Conservation (phyloP, 2,797 vertebrate genomes). For the Rhinichthys osculus region DNA sequence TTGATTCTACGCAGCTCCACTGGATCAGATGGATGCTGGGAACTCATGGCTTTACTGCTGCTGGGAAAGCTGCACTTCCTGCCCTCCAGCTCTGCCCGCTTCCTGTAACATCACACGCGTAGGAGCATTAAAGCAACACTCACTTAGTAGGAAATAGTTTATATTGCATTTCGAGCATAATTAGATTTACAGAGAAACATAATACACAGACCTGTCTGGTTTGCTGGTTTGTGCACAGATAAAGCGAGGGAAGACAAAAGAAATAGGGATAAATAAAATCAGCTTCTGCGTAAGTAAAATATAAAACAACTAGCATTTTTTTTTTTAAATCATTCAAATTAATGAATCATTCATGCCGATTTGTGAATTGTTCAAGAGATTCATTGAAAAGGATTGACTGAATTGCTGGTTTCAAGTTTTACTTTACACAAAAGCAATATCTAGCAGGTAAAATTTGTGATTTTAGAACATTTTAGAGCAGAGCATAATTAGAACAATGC, state of each 20-base stretch:
- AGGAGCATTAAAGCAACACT: conserved; percentile 42
- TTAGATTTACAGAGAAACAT: conserved; percentile 35
- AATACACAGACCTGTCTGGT: conserved; percentile 94
- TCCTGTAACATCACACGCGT: conserved; percentile 76
- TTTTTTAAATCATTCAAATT: conserved; percentile 1
- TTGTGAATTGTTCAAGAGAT: background rate
- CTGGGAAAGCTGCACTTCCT: conserved; percentile 97
- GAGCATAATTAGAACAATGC: background rate
- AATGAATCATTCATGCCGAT: background rate
- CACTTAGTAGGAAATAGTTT: conserved; percentile 48
- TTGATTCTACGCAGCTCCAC: conserved; percentile 98
- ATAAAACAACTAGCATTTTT: background rate
- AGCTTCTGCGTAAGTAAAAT: conserved; percentile 59
- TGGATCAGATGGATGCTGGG: conserved; percentile 96
- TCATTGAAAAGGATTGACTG: background rate
- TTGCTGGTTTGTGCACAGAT: conserved; percentile 89
- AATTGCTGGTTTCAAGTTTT: background rate
- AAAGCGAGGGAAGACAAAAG: conserved; percentile 74
- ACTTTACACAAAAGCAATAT: background rate
- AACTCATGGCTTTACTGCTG: conserved; percentile 92
- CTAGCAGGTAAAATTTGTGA: background rate
- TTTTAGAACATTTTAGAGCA: background rate
- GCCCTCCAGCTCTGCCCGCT: conserved; percentile 94
- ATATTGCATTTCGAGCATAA: conserved; percentile 46
- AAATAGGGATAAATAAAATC: conserved; percentile 72